Evolutionary conservation across 2,113 vertebrate species (phyloP).

Genomic region (Tenrec ecaudatus): DNA sequence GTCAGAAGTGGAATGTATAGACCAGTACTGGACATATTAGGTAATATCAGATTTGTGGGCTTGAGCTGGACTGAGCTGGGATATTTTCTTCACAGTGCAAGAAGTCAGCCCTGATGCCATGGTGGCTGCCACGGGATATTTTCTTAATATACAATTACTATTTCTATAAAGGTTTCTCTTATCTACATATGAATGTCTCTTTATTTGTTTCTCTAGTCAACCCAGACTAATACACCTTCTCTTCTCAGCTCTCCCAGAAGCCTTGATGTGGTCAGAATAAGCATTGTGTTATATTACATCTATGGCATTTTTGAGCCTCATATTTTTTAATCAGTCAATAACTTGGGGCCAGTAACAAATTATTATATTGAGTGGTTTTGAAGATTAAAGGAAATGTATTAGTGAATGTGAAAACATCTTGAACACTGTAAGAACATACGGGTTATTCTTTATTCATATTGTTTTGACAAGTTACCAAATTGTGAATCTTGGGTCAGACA

Average conservation of each 20-base stretch:
- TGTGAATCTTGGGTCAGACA: neutral
- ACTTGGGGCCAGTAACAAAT: neutral
- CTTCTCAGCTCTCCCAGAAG: neutral
- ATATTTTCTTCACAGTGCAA: too few relatives aligned
- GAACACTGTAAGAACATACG: neutral
- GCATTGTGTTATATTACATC: neutral
- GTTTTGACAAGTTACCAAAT: neutral
- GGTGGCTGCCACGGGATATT: too few relatives aligned
- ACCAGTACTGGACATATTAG: too few relatives aligned
- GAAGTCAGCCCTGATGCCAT: too few relatives aligned
- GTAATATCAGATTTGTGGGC: too few relatives aligned
- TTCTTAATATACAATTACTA: too few relatives aligned
- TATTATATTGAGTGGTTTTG: neutral
- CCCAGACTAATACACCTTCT: neutral
- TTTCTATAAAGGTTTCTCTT: too few relatives aligned
- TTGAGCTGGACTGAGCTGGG: too few relatives aligned
- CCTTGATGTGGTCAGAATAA: neutral
- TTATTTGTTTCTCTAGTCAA: too few relatives aligned
- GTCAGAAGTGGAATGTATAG: too few relatives aligned
- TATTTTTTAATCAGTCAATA: neutral
- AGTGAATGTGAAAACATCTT: neutral
- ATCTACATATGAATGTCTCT: too few relatives aligned
- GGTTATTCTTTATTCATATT: constrained; percentile 1
- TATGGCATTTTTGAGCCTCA: neutral
- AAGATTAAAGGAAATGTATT: neutral